These are phyloP conservation scores for Heptranchias perlo DNA, from an alignment of 2,113 vertebrate species.

Conservation along the genomic window DNA sequence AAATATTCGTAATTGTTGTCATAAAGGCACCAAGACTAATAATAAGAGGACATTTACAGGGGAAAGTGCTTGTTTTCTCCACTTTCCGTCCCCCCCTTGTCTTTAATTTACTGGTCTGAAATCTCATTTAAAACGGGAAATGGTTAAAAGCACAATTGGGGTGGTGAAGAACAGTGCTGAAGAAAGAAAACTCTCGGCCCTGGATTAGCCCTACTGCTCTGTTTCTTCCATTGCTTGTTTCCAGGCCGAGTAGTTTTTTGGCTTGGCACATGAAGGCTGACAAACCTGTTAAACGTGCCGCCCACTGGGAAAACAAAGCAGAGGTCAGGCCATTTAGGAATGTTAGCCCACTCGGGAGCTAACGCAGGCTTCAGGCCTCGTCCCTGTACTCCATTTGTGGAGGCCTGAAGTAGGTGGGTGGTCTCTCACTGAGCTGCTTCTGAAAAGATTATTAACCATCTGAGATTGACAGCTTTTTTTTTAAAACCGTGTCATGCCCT, in stretches of 20 bases:
- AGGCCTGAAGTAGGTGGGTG: not conserved
- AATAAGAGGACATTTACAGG: not conserved
- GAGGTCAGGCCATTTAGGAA: constrained; percentile 19
- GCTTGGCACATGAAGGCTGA: not conserved
- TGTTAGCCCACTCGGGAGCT: constrained; percentile 1
- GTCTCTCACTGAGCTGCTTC: constrained; percentile 2
- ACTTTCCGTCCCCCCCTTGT: not conserved
- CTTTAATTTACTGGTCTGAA: not conserved
- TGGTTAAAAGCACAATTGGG: not conserved
- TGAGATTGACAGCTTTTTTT: not conserved
- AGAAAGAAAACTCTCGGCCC: not conserved
- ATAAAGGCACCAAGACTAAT: not conserved
- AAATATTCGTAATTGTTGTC: not conserved
- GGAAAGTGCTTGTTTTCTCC: not conserved
- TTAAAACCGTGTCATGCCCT: not conserved
- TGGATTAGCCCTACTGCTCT: not conserved
- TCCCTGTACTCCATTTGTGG: not conserved
- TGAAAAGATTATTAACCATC: constrained; percentile 10
- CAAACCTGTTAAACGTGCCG: not conserved
- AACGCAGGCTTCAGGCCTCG: not conserved
- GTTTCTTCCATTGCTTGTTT: not conserved
- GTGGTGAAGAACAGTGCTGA: not conserved
- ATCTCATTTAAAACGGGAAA: not conserved
- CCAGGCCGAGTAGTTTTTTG: not conserved
- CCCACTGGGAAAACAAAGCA: constrained; percentile 10